Conservation (phyloP, 1,140 invertebrate genomes). For the Drosophila orena region DNA sequence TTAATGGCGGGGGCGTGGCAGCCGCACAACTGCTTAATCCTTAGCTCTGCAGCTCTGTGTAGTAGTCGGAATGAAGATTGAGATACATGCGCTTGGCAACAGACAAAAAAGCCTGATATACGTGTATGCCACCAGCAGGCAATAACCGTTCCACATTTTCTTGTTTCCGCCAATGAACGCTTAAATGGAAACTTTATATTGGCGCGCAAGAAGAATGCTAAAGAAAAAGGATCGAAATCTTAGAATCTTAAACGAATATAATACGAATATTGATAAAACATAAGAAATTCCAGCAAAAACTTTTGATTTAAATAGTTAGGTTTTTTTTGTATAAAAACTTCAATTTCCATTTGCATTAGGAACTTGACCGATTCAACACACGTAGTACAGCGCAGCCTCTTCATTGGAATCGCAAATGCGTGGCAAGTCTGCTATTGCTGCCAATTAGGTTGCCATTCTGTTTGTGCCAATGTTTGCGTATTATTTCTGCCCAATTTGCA, state of each 20-base stretch:
- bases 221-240: neutral
- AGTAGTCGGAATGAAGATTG: constrained; percentile 39
- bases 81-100: constrained; percentile 29
- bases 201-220: neutral
- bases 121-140: constrained; percentile 2
- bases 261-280: too few species aligned
- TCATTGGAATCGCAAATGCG: constrained; percentile 12
- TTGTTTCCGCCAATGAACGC: neutral
- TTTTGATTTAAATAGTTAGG: neutral
- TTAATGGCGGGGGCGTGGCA: constrained; percentile 59
- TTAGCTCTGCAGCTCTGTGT: constrained; percentile 1
- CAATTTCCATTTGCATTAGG: constrained; percentile 19
- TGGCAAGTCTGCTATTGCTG: constrained; percentile 58
- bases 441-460: constrained; percentile 66
- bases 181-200: neutral
- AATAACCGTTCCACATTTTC: constrained; percentile 4
- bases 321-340: neutral
- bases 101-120: constrained; percentile 2
- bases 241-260: too few species aligned
- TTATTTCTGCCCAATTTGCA: constrained; percentile 77
- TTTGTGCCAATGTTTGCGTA: constrained; percentile 73
- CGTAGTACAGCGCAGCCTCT: constrained; percentile 39
- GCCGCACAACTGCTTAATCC: constrained; percentile 24
- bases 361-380: constrained; percentile 18
- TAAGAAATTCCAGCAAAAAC: too few species aligned